phyloP scores from a whole-genome alignment of 2,888 invertebrate species.

The Blastobasis adustella region DNA sequence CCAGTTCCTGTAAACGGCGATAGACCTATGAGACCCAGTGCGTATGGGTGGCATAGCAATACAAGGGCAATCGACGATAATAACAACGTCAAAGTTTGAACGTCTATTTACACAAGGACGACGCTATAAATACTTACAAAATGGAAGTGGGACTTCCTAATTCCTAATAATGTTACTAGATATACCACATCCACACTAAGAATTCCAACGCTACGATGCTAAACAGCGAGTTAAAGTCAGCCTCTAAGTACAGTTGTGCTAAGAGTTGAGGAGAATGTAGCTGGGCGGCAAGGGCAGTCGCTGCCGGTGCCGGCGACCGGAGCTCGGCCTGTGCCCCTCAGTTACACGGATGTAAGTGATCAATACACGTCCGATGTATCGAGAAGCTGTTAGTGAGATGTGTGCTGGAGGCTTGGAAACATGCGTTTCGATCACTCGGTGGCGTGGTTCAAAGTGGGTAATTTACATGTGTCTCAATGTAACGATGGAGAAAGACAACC shows the following conservation, averaged over 20 bases:
- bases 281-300: constrained; percentile 66
- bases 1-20: constrained; percentile 80
- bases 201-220: constrained; percentile 58
- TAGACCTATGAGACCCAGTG: constrained; percentile 8
- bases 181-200: constrained; percentile 66
- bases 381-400: constrained; percentile 73
- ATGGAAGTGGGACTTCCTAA: constrained; percentile 20
- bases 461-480: constrained; percentile 63
- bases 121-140: constrained; percentile 8
- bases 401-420: constrained; percentile 72
- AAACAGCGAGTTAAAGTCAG: constrained; percentile 64
- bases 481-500: constrained; percentile 46
- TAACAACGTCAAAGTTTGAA: neutral
- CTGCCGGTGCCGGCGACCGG: constrained; percentile 13
- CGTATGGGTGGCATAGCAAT: neutral
- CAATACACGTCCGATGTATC: constrained; percentile 61
- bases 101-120: constrained; percentile 11
- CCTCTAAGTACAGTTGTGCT: constrained; percentile 67
- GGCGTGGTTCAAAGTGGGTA: constrained; percentile 69
- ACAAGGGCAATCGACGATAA: no score
- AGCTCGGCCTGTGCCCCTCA: constrained; percentile 54
- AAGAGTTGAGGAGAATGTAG: constrained; percentile 51
- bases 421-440: constrained; percentile 74
- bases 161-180: constrained; percentile 38
- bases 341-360: constrained; percentile 64